Conservation (phyloP, 2,888 invertebrate genomes). For the Melipona bicolor region DNA sequence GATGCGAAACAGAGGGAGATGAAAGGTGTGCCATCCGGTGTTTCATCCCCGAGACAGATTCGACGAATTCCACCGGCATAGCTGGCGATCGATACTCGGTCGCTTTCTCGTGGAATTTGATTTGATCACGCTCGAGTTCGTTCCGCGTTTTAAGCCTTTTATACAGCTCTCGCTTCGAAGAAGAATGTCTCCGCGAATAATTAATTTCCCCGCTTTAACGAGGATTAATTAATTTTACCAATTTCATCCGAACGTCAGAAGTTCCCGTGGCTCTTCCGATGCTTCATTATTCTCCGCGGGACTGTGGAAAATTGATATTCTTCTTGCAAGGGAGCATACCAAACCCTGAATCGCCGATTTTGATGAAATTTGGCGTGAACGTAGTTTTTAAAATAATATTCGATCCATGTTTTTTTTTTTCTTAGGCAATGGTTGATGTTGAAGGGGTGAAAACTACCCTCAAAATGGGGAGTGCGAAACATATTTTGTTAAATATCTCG, state of each 20-base stretch:
- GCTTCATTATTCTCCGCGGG: constrained; percentile 32
- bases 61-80: neutral
- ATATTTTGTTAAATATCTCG: too few species aligned
- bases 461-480: too few species aligned
- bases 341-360: too few species aligned
- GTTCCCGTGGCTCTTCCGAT: constrained; percentile 17
- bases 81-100: constrained; percentile 17
- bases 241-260: constrained; percentile 44
- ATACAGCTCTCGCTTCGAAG: neutral
- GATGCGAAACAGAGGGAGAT: neutral
- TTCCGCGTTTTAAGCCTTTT: neutral
- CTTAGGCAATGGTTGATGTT: too few species aligned
- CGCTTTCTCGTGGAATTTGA: constrained; percentile 25
- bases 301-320: constrained; percentile 33
- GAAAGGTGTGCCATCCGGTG: neutral
- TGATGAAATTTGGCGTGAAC: too few species aligned
- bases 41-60: constrained; percentile 37
- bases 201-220: constrained; percentile 51
- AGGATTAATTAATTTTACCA: constrained; percentile 57
- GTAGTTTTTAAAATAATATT: too few species aligned
- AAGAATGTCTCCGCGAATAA: constrained; percentile 42
- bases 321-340: too few species aligned
- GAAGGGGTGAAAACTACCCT: too few species aligned
- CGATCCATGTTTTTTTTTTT: too few species aligned
- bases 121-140: constrained; percentile 21